A percentile compares a stretch with the other conserved stretches of the same genome.
phyloP scores from a whole-genome alignment of 1,140 invertebrate species.

The Aphis craccivora region DNA sequence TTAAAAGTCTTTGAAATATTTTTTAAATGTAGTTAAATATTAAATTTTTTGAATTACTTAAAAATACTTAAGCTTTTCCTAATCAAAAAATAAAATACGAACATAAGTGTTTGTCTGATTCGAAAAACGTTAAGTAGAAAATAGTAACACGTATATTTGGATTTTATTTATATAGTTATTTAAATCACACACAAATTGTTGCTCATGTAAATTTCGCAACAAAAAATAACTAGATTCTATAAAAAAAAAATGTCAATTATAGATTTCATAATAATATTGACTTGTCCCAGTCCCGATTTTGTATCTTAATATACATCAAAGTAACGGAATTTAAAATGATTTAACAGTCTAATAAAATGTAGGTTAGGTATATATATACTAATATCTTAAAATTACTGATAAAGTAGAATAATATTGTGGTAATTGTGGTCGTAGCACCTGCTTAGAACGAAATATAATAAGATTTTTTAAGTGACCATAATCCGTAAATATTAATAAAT shows the following conservation, averaged over 20 bases:
- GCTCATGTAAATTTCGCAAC: background rate
- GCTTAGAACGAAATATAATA: background rate
- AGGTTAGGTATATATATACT: no score
- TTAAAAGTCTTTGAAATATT: background rate
- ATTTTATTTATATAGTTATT: background rate
- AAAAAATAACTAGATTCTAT: background rate
- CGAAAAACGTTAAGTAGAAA: background rate
- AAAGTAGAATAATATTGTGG: background rate
- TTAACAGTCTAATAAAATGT: no score
- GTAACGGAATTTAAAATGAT: no score
- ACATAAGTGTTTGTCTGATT: background rate
- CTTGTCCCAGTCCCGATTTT: background rate
- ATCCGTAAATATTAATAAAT: background rate
- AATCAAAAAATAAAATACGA: no score
- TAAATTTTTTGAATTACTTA: no score
- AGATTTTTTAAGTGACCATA: background rate
- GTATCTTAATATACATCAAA: no score
- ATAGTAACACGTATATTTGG: background rate
- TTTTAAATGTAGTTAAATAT: background rate
- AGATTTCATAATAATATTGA: background rate
- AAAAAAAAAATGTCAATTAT: background rate
- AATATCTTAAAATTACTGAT: background rate
- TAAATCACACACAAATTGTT: background rate
- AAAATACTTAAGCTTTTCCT: no score
- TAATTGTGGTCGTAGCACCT: background rate